Percentiles rank a stretch among this genome's conserved stretches.
Conservation (phyloP, 2,797 vertebrate species). For the Hyperoplus immaculatus region DNA sequence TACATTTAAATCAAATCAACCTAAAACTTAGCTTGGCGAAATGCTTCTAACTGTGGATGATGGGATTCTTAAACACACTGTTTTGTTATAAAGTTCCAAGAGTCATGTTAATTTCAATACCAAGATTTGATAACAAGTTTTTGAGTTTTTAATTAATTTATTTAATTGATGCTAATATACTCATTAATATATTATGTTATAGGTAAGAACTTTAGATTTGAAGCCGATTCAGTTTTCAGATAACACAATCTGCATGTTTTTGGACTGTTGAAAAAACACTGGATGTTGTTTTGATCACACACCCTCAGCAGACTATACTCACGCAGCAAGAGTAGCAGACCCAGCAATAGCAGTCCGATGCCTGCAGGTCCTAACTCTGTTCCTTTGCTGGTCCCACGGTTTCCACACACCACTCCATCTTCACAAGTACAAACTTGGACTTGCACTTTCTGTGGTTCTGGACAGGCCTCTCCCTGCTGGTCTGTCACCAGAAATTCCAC, state of each 20-base stretch:
- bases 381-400: neutral
- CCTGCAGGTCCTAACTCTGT: conserved; percentile 69
- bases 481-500: conserved; percentile 78
- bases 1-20: neutral
- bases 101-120: neutral
- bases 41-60: neutral
- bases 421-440: conserved; percentile 81
- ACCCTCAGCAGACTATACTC: conserved; percentile 57
- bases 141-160: no score
- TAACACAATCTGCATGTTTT: no score
- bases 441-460: conserved; percentile 73
- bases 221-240: no score
- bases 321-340: conserved; percentile 82
- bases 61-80: neutral
- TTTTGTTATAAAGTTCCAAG: neutral
- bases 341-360: conserved; percentile 80
- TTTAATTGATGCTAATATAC: no score
- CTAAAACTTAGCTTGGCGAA: neutral
- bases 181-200: no score
- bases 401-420: conserved; percentile 49
- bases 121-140: neutral
- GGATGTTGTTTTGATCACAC: no score
- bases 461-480: conserved; percentile 74
- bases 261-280: no score
- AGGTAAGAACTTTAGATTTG: no score